Percentiles rank a stretch among this genome's conserved stretches.
These are phyloP conservation scores for Gibbula magus DNA, from an alignment of 2,888 invertebrate genomes.

Conservation along the genomic window DNA sequence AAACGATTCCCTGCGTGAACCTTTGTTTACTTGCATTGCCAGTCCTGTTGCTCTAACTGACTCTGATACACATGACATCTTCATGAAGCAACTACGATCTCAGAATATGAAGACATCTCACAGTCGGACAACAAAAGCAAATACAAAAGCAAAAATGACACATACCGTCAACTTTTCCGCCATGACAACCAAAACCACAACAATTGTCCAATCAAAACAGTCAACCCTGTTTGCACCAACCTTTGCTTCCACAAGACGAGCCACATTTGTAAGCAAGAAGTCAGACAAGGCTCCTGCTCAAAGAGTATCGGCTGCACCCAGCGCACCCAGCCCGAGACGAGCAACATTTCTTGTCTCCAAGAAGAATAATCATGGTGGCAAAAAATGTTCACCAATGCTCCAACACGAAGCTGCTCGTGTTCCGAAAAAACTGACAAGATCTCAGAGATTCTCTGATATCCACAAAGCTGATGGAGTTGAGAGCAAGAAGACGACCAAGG, in stretches of 20 bases:
- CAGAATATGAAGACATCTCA: constrained; percentile 31
- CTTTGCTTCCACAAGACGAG: background rate
- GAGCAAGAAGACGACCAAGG: background rate
- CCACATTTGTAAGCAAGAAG: background rate
- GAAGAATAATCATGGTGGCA: constrained; percentile 23
- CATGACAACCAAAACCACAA: background rate
- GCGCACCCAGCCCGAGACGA: constrained; percentile 53
- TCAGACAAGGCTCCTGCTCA: background rate
- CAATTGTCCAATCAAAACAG: background rate
- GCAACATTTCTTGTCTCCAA: constrained; percentile 54
- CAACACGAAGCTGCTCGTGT: background rate
- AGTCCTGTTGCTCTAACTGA: constrained; percentile 48
- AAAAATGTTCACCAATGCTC: background rate
- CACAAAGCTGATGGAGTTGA: constrained; percentile 9
- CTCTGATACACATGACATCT: constrained; percentile 56
- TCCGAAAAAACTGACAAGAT: background rate
- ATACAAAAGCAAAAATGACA: constrained; percentile 29
- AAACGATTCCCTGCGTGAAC: constrained; percentile 16
- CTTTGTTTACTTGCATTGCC: constrained; percentile 8
- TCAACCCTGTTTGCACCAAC: background rate
- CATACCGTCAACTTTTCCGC: background rate
- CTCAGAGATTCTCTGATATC: constrained; percentile 15
- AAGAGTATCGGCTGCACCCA: background rate
- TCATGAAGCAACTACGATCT: constrained; percentile 54
- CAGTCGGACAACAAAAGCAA: too few species aligned